These are phyloP conservation scores for Chaenogobius annularis DNA, from an alignment of 2,113 vertebrate species.

Conservation along the genomic window DNA sequence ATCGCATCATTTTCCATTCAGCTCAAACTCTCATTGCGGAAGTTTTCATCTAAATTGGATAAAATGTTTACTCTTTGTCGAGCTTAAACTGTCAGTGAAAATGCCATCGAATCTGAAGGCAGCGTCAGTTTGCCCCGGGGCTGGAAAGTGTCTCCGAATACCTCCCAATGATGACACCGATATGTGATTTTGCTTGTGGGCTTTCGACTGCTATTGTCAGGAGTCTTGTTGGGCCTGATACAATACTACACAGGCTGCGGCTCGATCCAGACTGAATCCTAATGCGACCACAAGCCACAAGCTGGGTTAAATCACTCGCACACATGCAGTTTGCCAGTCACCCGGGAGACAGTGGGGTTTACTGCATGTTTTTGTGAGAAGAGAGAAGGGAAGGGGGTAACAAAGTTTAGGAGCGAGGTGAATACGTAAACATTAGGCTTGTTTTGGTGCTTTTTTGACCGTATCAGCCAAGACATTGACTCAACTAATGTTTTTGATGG, in stretches of 20 bases:
- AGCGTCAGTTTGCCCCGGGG: slow-evolving; percentile 20
- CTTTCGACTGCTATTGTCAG: slow-evolving; percentile 9
- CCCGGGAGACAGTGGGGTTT: not conserved
- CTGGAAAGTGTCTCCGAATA: slow-evolving; percentile 25
- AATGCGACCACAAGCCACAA: slow-evolving; percentile 1
- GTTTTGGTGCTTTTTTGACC: not conserved
- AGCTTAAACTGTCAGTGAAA: slow-evolving; percentile 8
- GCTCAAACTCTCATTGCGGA: not conserved
- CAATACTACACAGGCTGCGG: not conserved
- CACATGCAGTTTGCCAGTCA: not conserved
- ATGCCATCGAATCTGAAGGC: slow-evolving; percentile 11
- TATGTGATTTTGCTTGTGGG: slow-evolving; percentile 24
- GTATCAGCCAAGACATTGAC: too few relatives aligned
- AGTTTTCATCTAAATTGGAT: not conserved
- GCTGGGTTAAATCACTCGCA: not conserved
- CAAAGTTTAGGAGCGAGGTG: not conserved
- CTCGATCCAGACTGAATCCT: slow-evolving; percentile 22
- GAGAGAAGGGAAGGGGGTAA: not conserved
- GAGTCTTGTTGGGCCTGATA: slow-evolving; percentile 15
- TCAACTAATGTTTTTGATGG: too few relatives aligned
- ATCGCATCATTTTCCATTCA: not conserved
- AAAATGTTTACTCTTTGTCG: slow-evolving; percentile 16
- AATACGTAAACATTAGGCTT: not conserved
- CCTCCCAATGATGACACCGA: not conserved
- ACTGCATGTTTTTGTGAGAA: not conserved